Conservation (phyloP, 2,888 invertebrate genomes). For the Drosophila subsilvestris region DNA sequence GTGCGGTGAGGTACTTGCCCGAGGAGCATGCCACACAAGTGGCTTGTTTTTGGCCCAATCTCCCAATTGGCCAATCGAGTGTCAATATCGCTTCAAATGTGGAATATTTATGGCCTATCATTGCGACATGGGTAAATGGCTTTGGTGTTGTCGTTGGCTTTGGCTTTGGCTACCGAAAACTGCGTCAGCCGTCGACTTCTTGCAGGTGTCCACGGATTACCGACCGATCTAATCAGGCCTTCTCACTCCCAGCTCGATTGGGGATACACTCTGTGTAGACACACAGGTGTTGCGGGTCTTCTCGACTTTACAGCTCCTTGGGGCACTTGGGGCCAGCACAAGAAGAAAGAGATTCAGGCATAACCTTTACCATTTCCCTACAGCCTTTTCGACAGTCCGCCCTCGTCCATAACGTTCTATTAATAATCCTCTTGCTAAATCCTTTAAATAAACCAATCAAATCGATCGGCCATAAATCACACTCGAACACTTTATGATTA, state of each 20-base stretch:
- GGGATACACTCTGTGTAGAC: slow-evolving; percentile 12
- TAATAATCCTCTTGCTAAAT: slow-evolving; percentile 11
- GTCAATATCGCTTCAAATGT: slow-evolving; percentile 18
- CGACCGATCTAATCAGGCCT: slow-evolving; percentile 23
- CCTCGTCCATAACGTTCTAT: slow-evolving; percentile 4
- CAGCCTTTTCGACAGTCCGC: slow-evolving; percentile 9
- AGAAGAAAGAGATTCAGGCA: too few species aligned
- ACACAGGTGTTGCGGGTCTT: background rate
- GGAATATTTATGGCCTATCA: slow-evolving; percentile 42
- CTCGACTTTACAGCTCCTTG: background rate
- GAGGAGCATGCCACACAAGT: slow-evolving; percentile 11
- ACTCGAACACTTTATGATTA: slow-evolving; percentile 22
- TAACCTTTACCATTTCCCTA: background rate
- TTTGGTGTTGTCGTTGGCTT: background rate
- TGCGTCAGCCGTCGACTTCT: slow-evolving; percentile 25
- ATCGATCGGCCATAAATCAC: slow-evolving; percentile 22
- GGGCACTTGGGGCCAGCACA: too few species aligned
- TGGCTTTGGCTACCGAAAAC: slow-evolving; percentile 10
- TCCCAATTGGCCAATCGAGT: slow-evolving; percentile 42
- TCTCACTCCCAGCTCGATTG: slow-evolving; percentile 17
- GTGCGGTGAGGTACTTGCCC: background rate
- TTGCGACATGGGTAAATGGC: slow-evolving; percentile 39
- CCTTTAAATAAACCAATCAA: slow-evolving; percentile 21
- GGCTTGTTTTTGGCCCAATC: slow-evolving; percentile 44
- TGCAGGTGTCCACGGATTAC: slow-evolving; percentile 42